phyloP scores from a whole-genome alignment of 2,797 vertebrate genomes.

The Nyctibius grandis region DNA sequence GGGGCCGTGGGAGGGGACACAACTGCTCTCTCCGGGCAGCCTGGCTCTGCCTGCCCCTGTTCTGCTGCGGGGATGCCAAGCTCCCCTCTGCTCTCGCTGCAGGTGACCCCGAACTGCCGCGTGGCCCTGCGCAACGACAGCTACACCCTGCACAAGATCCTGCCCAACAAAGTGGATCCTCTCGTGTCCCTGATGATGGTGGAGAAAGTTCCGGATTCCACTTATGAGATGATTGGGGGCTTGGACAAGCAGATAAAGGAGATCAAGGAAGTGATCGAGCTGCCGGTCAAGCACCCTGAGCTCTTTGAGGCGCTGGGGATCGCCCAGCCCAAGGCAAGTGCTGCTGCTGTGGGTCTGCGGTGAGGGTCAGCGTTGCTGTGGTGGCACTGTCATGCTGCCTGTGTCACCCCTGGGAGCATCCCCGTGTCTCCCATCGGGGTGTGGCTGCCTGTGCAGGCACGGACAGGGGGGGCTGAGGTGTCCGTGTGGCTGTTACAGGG shows the following conservation, averaged over 20 bases:
- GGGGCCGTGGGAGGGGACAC: accelerated
- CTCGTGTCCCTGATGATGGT: conserved; percentile 99
- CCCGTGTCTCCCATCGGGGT: accelerated
- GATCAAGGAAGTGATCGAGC: conserved; percentile 98
- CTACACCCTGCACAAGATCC: conserved; percentile 98
- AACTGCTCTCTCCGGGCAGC: accelerated
- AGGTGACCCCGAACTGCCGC: conserved; percentile 97
- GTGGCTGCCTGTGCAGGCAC: accelerated
- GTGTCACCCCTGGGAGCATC: no score
- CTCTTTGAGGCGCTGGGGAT: conserved; percentile 97
- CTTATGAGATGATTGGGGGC: conserved; percentile 98
- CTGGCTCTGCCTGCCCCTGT: not conserved
- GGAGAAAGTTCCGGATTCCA: conserved; percentile 97
- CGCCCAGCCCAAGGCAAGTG: conserved; percentile 91
- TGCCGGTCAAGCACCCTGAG: conserved; percentile 96
- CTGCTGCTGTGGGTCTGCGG: no score
- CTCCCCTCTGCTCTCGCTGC: not conserved
- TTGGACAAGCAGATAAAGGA: conserved; percentile 99
- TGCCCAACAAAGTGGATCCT: conserved; percentile 98
- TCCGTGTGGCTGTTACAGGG: conserved; percentile 70
- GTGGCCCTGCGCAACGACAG: conserved; percentile 97
- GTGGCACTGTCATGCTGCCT: not conserved
- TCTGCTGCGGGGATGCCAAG: accelerated
- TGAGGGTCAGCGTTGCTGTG: accelerated
- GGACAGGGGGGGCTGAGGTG: not conserved